Percentiles rank a stretch among this genome's conserved stretches.
Evolutionary conservation across 2,888 invertebrate species (phyloP).

Genomic region (Plebejus anna): DNA sequence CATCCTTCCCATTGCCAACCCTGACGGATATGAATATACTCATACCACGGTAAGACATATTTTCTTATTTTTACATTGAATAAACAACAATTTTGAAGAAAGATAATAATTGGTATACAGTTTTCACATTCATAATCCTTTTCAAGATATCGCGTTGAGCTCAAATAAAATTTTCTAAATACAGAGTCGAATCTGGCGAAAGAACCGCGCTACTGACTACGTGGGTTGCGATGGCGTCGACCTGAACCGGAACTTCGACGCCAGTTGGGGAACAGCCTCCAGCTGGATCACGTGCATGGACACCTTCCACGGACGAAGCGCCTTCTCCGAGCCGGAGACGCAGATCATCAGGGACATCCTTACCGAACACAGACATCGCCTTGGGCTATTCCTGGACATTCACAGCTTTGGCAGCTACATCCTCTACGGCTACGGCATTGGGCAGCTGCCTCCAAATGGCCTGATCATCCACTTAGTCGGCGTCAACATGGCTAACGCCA

Average conservation of each 20-base stretch:
- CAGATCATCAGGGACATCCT: slow-evolving; percentile 78
- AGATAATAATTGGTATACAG: neutral
- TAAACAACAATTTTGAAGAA: too few species aligned
- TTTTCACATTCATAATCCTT: neutral
- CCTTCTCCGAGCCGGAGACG: slow-evolving; percentile 86
- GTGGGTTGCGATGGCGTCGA: slow-evolving; percentile 83
- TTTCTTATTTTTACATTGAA: too few species aligned
- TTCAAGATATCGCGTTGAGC: neutral
- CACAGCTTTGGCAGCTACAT: slow-evolving; percentile 87
- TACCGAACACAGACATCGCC: slow-evolving; percentile 57
- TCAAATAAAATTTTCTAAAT: slow-evolving; percentile 31
- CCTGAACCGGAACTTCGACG: slow-evolving; percentile 87
- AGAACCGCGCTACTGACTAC: slow-evolving; percentile 75
- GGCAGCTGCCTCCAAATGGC: slow-evolving; percentile 70
- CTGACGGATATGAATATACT: slow-evolving; percentile 85
- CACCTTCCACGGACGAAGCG: slow-evolving; percentile 79
- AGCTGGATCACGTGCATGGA: slow-evolving; percentile 78
- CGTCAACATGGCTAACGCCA: slow-evolving; percentile 63
- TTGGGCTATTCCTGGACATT: slow-evolving; percentile 84
- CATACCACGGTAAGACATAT: slow-evolving; percentile 59
- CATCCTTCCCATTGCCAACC: slow-evolving; percentile 83
- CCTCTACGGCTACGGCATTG: slow-evolving; percentile 58
- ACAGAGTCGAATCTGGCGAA: slow-evolving; percentile 83
- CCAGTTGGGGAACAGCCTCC: slow-evolving; percentile 81
- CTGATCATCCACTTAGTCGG: slow-evolving; percentile 60